Percentiles rank a stretch among this genome's conserved stretches.
These are phyloP conservation scores for Trissolcus basalis DNA, from an alignment of 1,140 invertebrate genomes.

Conservation along the genomic window DNA sequence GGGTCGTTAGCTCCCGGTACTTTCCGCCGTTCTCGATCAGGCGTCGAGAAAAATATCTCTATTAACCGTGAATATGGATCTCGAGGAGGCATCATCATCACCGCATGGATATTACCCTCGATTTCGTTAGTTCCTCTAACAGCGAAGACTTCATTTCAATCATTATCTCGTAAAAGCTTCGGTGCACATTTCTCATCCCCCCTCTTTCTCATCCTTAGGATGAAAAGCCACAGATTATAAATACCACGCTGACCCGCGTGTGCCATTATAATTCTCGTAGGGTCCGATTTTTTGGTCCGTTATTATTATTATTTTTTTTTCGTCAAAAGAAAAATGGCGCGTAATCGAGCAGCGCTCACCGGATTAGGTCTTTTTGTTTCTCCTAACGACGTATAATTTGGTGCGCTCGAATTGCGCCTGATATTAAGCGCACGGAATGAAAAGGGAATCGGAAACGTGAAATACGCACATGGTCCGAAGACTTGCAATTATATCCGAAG, in stretches of 20 bases:
- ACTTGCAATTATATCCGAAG: slow-evolving; percentile 40
- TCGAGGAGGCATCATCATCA: slow-evolving; percentile 31
- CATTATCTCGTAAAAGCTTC: slow-evolving; percentile 26
- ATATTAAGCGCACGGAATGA: slow-evolving; percentile 8
- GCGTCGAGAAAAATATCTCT: slow-evolving; percentile 27
- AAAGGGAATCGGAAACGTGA: slow-evolving; percentile 19
- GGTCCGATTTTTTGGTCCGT: too few species aligned
- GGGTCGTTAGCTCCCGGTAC: slow-evolving; percentile 10
- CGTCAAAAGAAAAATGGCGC: slow-evolving; percentile 7
- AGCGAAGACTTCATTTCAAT: slow-evolving; percentile 25
- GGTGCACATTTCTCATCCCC: background rate
- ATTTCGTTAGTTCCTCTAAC: slow-evolving; percentile 20
- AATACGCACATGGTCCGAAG: slow-evolving; percentile 20
- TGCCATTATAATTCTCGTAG: slow-evolving; percentile 20
- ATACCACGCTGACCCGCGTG: slow-evolving; percentile 39
- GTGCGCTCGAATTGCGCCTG: slow-evolving; percentile 28
- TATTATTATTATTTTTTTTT: too few species aligned
- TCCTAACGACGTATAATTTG: slow-evolving; percentile 47
- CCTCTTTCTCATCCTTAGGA: slow-evolving; percentile 4
- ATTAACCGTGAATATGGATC: slow-evolving; percentile 32
- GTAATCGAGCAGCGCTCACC: slow-evolving; percentile 29
- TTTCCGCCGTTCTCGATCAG: slow-evolving; percentile 3
- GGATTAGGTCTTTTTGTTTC: slow-evolving; percentile 44
- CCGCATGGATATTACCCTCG: slow-evolving; percentile 25
- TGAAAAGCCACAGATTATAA: slow-evolving; percentile 34